Evolutionary conservation across 1,140 invertebrate genomes (phyloP).

Genomic region (Teleopsis dalmanni): DNA sequence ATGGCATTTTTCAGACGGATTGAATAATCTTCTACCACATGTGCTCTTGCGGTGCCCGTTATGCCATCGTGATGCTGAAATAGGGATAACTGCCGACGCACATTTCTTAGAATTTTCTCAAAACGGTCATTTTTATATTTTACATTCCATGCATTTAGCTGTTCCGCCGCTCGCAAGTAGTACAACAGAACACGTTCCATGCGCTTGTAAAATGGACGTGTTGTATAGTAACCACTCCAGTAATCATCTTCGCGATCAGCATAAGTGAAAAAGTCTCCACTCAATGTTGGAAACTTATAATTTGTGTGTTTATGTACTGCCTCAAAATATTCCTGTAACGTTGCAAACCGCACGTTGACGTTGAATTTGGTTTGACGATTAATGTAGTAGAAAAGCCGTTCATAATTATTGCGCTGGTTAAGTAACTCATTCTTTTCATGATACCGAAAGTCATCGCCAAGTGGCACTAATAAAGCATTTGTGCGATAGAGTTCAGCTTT

Average conservation of each 20-base stretch:
- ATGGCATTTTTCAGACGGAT: slow-evolving; percentile 64
- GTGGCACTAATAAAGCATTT: slow-evolving; percentile 79
- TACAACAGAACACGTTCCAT: slow-evolving; percentile 75
- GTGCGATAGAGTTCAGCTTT: slow-evolving; percentile 89
- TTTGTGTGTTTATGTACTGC: slow-evolving; percentile 55
- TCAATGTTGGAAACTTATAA: slow-evolving; percentile 68
- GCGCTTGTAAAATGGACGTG: slow-evolving; percentile 90
- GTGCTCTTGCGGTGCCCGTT: slow-evolving; percentile 88
- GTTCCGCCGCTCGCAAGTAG: slow-evolving; percentile 67
- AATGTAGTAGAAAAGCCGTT: slow-evolving; percentile 87
- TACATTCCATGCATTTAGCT: slow-evolving; percentile 56
- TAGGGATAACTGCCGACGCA: slow-evolving; percentile 71
- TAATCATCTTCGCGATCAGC: slow-evolving; percentile 95
- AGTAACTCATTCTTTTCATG: slow-evolving; percentile 89
- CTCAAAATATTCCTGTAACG: slow-evolving; percentile 89
- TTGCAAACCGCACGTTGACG: slow-evolving; percentile 67
- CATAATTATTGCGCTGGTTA: slow-evolving; percentile 87
- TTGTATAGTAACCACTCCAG: slow-evolving; percentile 97
- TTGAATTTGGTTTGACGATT: slow-evolving; percentile 74
- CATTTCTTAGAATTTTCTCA: slow-evolving; percentile 56
- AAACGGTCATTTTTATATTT: slow-evolving; percentile 51
- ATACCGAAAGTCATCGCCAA: slow-evolving; percentile 97
- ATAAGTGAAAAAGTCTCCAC: slow-evolving; percentile 98
- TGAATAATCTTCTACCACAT: slow-evolving; percentile 90
- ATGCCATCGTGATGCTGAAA: slow-evolving; percentile 99